Base-by-base conservation (phyloP, 2,888 invertebrate species). In the Folsomia candida region DNA sequence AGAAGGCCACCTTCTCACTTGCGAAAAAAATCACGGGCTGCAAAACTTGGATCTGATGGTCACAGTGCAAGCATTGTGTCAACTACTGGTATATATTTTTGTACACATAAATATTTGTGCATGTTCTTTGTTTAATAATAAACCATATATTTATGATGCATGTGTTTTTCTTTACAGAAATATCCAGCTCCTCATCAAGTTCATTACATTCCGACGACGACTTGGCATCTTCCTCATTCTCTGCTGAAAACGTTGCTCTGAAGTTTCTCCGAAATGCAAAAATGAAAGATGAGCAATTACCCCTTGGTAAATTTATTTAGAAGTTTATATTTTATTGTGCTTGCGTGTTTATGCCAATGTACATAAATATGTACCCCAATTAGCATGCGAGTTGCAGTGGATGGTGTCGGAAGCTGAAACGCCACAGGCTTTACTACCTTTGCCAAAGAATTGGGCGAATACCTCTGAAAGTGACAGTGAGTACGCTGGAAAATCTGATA, bases 191-290 rank as follows among this genome's bases (percentile, higher is more conserved):
- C 26, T 74, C 71, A 14, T 78, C 80, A 24, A 57, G 72, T 20
- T 71, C 77, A 22, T 71, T 70, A 22, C 76, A 78, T 26, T 77
- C 79, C 25, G 81, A 81, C 22, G 79, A 80, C 2, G 78, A 82
- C 24, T 82, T 82, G 11, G 81, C 85, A 2, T 87, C 86, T 18
- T 77, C 79, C 79, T 83, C 86, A 58, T 84, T 87, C 65, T 90
- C 91, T 0, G 92, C 93, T 0, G 92, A 93, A 84, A 88, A 89
- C 18, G 90, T 93, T 2, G 93, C 92, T 9, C 83, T 92, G 24
- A 90, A 89, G 25, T 83, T 93, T 26, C 88, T 93, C 69, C 88
- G 89, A 72, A 88, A 88, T 81, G 92, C 92, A 81, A 89, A 88
- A 73, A 90, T 91, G 79, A 89, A 89, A 80, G 76, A 78, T 58